A percentile compares a stretch with the other conserved stretches of the same genome.
These are phyloP conservation scores for Uloborus plumipes DNA, from an alignment of 2,888 invertebrate genomes.

Conservation along the genomic window DNA sequence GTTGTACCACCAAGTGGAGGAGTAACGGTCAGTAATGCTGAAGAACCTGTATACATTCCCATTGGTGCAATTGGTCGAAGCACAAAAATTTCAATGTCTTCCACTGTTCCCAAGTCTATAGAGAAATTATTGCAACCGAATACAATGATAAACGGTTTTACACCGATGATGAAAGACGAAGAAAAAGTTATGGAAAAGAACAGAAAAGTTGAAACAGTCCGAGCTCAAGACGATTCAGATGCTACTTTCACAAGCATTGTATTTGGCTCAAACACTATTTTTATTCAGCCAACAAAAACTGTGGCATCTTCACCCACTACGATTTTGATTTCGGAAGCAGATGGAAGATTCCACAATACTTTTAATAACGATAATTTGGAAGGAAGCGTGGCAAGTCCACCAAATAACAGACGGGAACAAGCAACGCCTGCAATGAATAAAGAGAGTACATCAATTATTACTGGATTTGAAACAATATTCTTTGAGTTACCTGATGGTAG, in stretches of 20 bases:
- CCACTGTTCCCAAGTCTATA: constrained; percentile 6
- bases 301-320: constrained; percentile 14
- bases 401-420: constrained; percentile 9
- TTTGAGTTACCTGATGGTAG: constrained; percentile 60
- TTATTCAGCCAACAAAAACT: constrained; percentile 35
- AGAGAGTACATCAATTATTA: constrained; percentile 60
- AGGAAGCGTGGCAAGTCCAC: constrained; percentile 34
- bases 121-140: constrained; percentile 27
- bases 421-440: constrained; percentile 37
- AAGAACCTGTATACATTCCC: constrained; percentile 63
- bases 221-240: background rate
- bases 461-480: constrained; percentile 64
- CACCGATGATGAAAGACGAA: constrained; percentile 32
- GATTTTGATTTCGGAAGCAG: constrained; percentile 27
- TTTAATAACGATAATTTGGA: constrained; percentile 11
- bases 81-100: constrained; percentile 20
- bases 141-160: constrained; percentile 57
- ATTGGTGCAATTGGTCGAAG: constrained; percentile 62
- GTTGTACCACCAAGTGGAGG: constrained; percentile 56
- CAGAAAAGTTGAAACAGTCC: constrained; percentile 6
- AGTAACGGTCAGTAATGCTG: constrained; percentile 57
- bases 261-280: constrained; percentile 50
- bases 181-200: constrained; percentile 18
- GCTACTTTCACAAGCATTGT: constrained; percentile 30
- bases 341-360: constrained; percentile 35